Percentiles rank a stretch among this genome's conserved stretches.
These are phyloP conservation scores for Coendou prehensilis DNA, from an alignment of 2,797 vertebrate genomes.

Conservation along the genomic window DNA sequence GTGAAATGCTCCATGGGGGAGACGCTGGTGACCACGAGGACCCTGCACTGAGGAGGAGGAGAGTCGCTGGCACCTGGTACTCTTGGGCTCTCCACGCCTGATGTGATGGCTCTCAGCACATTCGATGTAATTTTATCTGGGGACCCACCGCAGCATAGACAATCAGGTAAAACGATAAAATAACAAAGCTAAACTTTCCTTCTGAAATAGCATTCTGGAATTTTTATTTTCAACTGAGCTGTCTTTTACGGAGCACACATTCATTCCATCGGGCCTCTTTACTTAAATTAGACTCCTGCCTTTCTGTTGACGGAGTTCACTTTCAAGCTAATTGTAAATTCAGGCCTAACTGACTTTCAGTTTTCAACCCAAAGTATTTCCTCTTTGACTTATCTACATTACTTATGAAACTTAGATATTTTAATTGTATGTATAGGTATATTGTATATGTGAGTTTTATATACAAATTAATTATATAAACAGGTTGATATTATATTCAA, in stretches of 20 bases:
- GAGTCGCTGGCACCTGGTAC: no score
- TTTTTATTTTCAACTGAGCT: background rate
- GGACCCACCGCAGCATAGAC: background rate
- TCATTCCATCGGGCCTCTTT: background rate
- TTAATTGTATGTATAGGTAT: background rate
- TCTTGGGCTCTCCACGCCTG: background rate
- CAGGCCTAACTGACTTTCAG: background rate
- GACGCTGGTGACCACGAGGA: rapidly evolving
- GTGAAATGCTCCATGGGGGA: background rate
- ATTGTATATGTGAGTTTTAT: background rate
- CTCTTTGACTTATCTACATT: background rate
- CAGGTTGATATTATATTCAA: background rate
- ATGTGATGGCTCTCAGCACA: background rate
- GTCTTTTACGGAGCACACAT: background rate
- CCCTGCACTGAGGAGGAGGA: no score
- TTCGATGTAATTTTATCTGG: no score
- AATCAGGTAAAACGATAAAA: no score
- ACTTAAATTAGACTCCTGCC: rapidly evolving
- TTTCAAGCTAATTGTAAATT: slow-evolving; percentile 37
- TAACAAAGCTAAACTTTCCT: background rate
- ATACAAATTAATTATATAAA: background rate
- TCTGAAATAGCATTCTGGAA: background rate
- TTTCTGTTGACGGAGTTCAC: background rate
- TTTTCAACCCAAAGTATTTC: background rate
- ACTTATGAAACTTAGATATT: background rate